These are phyloP conservation scores for Rhyzopertha dominica DNA, from an alignment of 1,140 invertebrate species.

Conservation along the genomic window DNA sequence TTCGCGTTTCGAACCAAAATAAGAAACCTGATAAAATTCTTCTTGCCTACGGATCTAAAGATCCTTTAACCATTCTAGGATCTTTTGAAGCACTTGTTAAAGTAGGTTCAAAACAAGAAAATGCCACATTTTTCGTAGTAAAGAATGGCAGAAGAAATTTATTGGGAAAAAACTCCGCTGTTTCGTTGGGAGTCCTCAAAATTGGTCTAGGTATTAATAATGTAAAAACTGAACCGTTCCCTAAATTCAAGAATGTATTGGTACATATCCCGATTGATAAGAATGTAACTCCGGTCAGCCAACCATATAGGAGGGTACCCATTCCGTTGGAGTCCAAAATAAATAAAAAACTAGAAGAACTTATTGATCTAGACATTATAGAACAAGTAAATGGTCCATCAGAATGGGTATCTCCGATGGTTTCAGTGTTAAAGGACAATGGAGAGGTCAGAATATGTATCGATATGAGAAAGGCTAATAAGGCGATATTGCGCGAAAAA, in stretches of 20 bases:
- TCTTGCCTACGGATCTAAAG: constrained; percentile 13
- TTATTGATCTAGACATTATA: constrained; percentile 16
- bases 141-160: constrained; percentile 18
- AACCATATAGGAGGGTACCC: constrained; percentile 36
- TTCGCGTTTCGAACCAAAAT: constrained; percentile 23
- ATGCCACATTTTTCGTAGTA: constrained; percentile 17
- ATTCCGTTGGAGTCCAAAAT: constrained; percentile 20
- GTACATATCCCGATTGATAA: constrained; percentile 24
- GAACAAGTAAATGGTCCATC: constrained; percentile 17
- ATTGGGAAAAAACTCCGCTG: constrained; percentile 25
- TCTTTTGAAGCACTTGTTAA: no score
- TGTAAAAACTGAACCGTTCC: constrained; percentile 22
- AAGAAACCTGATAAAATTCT: constrained; percentile 20
- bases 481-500: constrained; percentile 32
- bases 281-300: constrained; percentile 26
- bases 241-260: constrained; percentile 35
- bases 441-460: constrained; percentile 42
- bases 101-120: no score
- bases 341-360: constrained; percentile 14
- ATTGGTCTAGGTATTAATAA: constrained; percentile 18
- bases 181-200: constrained; percentile 29
- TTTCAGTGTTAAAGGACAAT: constrained; percentile 34
- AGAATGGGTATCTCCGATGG: constrained; percentile 42
- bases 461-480: constrained; percentile 42
- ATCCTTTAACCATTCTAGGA: constrained; percentile 13